Conservation (phyloP, 2,888 invertebrate genomes). For the Watsonalla cultraria region DNA sequence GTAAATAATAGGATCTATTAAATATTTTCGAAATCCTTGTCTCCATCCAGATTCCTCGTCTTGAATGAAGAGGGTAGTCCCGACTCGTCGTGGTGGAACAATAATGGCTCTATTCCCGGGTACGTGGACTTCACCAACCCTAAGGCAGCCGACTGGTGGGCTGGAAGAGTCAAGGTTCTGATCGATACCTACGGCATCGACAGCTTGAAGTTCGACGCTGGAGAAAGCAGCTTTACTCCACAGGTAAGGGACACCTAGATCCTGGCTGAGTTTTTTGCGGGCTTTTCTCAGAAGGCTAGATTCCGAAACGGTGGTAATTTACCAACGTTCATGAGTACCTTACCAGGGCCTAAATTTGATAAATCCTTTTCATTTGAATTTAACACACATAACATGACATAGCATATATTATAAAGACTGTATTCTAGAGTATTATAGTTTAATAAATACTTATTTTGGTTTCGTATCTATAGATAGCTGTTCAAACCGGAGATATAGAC, state of each 20-base stretch:
- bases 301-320: too few relatives aligned
- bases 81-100: slow-evolving; percentile 75
- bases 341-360: too few relatives aligned
- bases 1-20: neutral
- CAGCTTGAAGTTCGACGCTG: slow-evolving; percentile 90
- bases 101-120: slow-evolving; percentile 67
- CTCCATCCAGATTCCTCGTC: slow-evolving; percentile 65
- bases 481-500: slow-evolving; percentile 60
- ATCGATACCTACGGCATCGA: slow-evolving; percentile 81
- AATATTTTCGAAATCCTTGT: neutral
- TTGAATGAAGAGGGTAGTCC: slow-evolving; percentile 62
- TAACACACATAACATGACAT: too few relatives aligned
- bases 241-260: slow-evolving; percentile 45
- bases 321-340: too few relatives aligned
- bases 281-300: too few relatives aligned
- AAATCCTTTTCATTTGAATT: slow-evolving; percentile 8
- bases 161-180: slow-evolving; percentile 69
- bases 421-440: too few relatives aligned
- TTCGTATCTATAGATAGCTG: slow-evolving; percentile 42
- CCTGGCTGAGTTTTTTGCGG: neutral
- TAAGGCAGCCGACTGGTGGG: slow-evolving; percentile 81
- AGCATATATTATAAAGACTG: too few relatives aligned
- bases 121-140: slow-evolving; percentile 87
- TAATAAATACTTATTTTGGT: neutral
- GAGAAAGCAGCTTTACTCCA: slow-evolving; percentile 84